Evolutionary conservation across 2,888 invertebrate genomes (phyloP), one percentile per base, ranked within the genome.

Genomic region (Amphipyra tragopoginis): DNA sequence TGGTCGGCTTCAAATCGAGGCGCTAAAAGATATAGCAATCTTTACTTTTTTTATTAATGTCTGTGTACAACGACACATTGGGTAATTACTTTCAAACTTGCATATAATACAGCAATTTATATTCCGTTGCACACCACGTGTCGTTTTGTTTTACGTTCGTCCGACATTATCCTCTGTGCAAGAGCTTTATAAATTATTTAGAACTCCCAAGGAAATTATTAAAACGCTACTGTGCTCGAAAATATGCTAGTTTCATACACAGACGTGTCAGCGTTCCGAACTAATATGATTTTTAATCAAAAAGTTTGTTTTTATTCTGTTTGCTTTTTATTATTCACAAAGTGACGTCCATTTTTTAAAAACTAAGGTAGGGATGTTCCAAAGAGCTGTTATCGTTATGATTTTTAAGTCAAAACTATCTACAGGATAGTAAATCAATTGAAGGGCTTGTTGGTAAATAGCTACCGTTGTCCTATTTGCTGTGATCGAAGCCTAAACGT

Each of bases 21-120:
- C 0, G 7, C 29, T 29, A 4, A 29, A 29, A 5, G 5, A 29
- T 5, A 5, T 5, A 29, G 29, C 29, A 29, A 29, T 29, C 29
- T 4, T 29, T 7, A 5, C 2, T 4, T 29, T 29, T 7, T 7
- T 29, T 4, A 7, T 7, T 29, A 29, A 29, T 7, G 29, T 21
- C 11, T 53, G n/a, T 26, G 11, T 15, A 13, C 9, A 11, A n/a
- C 11, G 77, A 83, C 78, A 79, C 73, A 11, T 42, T 77, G 83
- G 76, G 73, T 86, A 86, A 88, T 88, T 89, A 86, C 84, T 86
- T 87, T 83, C 63, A 49, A 79, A 83, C 80, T 85, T 80, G 81
- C 82, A 85, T 86, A 82, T 86, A 89, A 86, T 88, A 86, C 67
- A 76, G 83, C 78, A 83, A 87, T 89, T 36, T 36, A 36, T 86